Evolutionary conservation across 2,113 vertebrate species (phyloP).

Genomic region (Nyctereutes procyonoides): DNA sequence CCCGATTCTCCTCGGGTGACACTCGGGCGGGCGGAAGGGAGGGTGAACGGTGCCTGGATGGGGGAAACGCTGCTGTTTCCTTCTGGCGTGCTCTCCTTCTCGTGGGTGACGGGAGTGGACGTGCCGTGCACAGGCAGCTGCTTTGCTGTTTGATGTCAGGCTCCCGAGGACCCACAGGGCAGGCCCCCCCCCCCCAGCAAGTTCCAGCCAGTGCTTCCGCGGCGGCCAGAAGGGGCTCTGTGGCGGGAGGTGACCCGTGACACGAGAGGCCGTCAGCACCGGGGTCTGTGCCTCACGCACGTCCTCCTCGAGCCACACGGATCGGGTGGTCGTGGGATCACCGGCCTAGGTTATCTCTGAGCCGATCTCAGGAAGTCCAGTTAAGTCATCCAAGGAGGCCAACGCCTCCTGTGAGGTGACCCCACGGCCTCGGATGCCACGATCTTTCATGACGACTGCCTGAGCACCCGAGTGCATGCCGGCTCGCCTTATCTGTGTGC

Average conservation of each 20-base stretch:
- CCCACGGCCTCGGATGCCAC: fast-evolving
- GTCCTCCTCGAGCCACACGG: fast-evolving
- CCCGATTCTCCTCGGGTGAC: fast-evolving
- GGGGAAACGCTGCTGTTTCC: neutral
- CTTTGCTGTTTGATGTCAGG: fast-evolving
- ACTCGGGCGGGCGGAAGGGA: fast-evolving
- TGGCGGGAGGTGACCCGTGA: neutral
- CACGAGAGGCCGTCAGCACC: fast-evolving
- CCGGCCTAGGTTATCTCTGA: fast-evolving
- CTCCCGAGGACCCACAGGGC: neutral
- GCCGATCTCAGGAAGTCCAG: too few species aligned
- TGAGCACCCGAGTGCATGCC: too few species aligned
- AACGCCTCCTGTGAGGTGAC: fast-evolving
- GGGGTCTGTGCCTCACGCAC: fast-evolving
- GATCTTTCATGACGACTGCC: fast-evolving
- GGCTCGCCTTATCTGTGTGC: fast-evolving
- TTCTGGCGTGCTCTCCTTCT: fast-evolving
- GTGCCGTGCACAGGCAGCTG: fast-evolving
- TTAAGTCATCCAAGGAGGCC: fast-evolving
- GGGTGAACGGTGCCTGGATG: neutral
- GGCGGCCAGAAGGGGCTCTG: fast-evolving
- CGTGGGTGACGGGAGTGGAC: fast-evolving
- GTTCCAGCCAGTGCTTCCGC: too few species aligned
- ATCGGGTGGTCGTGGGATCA: fast-evolving
- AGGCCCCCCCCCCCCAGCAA: too few species aligned